phyloP scores from a whole-genome alignment of 2,113 vertebrate species.

The Nettapus auritus region DNA sequence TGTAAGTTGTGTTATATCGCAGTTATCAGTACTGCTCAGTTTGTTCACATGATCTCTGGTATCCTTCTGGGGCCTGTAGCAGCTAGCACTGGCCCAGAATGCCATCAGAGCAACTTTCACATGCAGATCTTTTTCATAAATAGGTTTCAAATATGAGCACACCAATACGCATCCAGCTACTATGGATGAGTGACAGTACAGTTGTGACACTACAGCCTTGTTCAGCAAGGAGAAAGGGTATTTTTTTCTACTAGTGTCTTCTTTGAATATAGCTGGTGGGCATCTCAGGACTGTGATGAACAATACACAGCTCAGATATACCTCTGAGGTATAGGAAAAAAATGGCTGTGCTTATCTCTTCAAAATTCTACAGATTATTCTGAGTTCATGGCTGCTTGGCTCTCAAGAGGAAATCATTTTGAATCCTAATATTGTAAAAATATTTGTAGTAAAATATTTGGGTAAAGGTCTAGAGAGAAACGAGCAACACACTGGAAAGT shows the following conservation, averaged over 20 bases:
- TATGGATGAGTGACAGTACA: background rate
- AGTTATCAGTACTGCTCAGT: background rate
- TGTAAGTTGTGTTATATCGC: background rate
- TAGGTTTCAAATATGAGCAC: background rate
- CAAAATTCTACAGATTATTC: background rate
- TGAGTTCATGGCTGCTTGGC: background rate
- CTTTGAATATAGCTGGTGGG: background rate
- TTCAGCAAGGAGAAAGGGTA: background rate
- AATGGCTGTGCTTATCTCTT: background rate
- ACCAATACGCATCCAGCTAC: background rate
- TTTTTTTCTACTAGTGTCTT: background rate
- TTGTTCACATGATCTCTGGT: background rate
- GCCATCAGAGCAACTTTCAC: background rate
- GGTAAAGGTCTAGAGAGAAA: background rate
- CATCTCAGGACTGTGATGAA: background rate
- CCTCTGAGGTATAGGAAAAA: background rate
- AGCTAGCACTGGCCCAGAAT: background rate
- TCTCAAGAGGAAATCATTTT: background rate
- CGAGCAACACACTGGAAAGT: background rate
- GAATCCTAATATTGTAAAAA: background rate
- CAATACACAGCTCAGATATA: background rate
- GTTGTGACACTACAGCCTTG: accelerated
- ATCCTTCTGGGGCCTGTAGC: background rate
- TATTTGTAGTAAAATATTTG: background rate
- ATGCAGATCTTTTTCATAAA: background rate